phyloP scores from a whole-genome alignment of 2,113 vertebrate genomes.

The Microtus oregoni region DNA sequence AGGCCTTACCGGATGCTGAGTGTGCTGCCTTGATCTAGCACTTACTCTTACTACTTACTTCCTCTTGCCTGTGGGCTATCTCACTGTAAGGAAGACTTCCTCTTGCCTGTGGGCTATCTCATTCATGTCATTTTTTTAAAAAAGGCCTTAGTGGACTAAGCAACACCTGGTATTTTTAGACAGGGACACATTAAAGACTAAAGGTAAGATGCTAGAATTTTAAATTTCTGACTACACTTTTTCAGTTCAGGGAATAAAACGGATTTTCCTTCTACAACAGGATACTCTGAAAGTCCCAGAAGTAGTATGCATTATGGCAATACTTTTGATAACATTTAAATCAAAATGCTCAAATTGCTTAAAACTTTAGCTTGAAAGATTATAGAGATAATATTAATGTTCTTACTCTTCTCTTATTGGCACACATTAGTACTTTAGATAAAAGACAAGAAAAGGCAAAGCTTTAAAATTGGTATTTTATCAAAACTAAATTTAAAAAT shows the following conservation, averaged over 20 bases:
- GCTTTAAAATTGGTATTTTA: constrained; percentile 47
- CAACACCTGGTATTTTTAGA: constrained; percentile 58
- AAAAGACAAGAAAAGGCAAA: constrained; percentile 39
- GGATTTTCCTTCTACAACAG: background rate
- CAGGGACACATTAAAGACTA: background rate
- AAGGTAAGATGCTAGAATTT: constrained; percentile 56
- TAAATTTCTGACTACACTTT: constrained; percentile 33
- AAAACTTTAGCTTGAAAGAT: constrained; percentile 50
- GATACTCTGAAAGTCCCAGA: constrained; percentile 32
- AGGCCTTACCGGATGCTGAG: background rate
- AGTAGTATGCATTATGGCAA: background rate
- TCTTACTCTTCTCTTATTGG: constrained; percentile 37
- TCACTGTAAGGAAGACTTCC: too few species aligned
- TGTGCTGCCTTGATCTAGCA: background rate
- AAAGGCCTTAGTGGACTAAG: background rate
- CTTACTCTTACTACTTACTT: background rate
- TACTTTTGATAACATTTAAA: constrained; percentile 59
- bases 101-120: too few species aligned
- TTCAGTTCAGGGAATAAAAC: background rate
- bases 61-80: background rate
- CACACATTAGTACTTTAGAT: constrained; percentile 52
- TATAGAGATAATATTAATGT: constrained; percentile 36
- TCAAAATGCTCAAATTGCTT: constrained; percentile 46
- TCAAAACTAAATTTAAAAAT: constrained; percentile 13
- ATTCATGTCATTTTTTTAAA: background rate